Evolutionary conservation across 2,797 vertebrate species (phyloP).

Genomic region (Squalus acanthias): DNA sequence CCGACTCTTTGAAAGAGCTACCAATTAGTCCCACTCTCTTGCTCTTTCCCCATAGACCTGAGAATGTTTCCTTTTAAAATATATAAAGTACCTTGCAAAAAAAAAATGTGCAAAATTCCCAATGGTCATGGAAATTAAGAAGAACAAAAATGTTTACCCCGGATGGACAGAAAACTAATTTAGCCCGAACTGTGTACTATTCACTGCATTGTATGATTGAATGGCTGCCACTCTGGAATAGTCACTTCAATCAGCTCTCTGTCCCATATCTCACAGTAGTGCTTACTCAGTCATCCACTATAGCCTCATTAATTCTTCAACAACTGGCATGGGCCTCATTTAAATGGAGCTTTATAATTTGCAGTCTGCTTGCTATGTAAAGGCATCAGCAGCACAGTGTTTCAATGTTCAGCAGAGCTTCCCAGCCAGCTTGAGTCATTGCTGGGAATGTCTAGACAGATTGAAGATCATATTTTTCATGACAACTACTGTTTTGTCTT

Average conservation of each 20-base stretch:
- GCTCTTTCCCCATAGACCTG: too few species aligned
- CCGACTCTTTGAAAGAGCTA: too few species aligned
- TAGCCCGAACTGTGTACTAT: not conserved
- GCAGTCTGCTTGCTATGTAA: constrained; percentile 31
- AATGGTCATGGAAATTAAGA: not conserved
- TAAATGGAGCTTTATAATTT: constrained; percentile 30
- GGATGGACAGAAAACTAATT: constrained; percentile 21
- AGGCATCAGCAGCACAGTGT: constrained; percentile 24
- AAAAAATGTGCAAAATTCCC: not conserved
- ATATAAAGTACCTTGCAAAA: not conserved
- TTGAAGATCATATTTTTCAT: constrained; percentile 33
- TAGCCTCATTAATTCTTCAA: constrained; percentile 35
- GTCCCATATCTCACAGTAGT: constrained; percentile 13
- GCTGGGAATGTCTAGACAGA: constrained; percentile 13
- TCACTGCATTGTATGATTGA: constrained; percentile 4
- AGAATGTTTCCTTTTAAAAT: too few species aligned
- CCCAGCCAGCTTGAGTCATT: constrained; percentile 26
- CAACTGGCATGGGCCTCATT: constrained; percentile 29
- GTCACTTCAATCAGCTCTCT: constrained; percentile 36
- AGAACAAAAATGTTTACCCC: not conserved
- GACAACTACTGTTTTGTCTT: not conserved
- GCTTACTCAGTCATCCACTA: constrained; percentile 36
- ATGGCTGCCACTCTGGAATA: constrained; percentile 10
- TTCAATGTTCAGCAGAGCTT: constrained; percentile 4
- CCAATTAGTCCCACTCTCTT: too few species aligned